Evolutionary conservation across 2,888 invertebrate species (phyloP), one percentile per base, ranked within the genome.

Genomic region (Coronaproctus castanopsis): DNA sequence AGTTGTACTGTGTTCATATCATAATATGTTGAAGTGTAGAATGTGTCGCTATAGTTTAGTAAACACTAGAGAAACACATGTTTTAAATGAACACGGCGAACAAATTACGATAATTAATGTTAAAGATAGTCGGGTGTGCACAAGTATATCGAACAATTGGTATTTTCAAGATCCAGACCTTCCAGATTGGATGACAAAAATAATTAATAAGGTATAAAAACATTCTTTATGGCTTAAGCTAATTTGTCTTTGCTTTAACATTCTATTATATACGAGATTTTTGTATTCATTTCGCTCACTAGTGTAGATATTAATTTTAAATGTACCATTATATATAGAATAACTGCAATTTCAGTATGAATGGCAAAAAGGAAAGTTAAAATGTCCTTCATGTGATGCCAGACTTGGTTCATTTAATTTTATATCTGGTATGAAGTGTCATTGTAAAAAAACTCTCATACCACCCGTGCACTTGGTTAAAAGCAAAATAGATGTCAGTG

Each of bases 351-450:
- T 66, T n/a, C 65, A 70, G 70, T 65, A 62, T 52, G 71, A 77
- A 56, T 83, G 82, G 82, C 77, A 77, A 1, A 81, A 78, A 69
- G 82, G 82, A n/a, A 80, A 80, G 71, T 68, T 83, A 24, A 74
- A 77, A 62, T 83, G 83, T 70, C 75, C 72, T 60, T 72, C 76
- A 62, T 83, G 83, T 70, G 72, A 76, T 52, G 73, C 74, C 49
- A 75, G 79, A 71, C 73, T 83, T 24, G 83, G 83, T 8, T 77
- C 78, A 3, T 83, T 82, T 69, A 80, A 83, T 70, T 83, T 79
- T 71, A 71, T 81, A 23, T 76, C 79, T 1, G 80, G 81, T 23
- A 71, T 74, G 65, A 80, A 80, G 70, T 82, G 82, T 70, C 70
- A 71, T n/a, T 82, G 82, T 70, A 71, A 73, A 23, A 67, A 71